A percentile compares a stretch with the other conserved stretches of the same genome.
These are phyloP conservation scores for Peromyscus nudipes DNA, from an alignment of 2,797 vertebrate species.

Conservation along the genomic window DNA sequence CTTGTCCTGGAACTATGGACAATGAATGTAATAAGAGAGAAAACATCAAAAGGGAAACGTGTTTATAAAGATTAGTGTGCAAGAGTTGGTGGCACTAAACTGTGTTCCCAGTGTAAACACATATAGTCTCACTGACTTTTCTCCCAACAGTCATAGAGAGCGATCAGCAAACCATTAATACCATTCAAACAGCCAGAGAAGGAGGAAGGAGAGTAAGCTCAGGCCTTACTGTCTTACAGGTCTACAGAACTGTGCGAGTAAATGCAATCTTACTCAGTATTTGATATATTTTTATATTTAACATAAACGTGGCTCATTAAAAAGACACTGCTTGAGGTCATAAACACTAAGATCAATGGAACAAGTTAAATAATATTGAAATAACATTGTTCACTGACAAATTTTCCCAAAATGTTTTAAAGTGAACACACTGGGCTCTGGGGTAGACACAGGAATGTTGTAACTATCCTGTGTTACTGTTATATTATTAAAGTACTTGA, in stretches of 20 bases:
- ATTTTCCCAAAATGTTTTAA: not conserved
- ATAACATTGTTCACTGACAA: not conserved
- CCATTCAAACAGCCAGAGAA: not conserved
- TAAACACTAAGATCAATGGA: constrained; percentile 29
- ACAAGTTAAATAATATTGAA: constrained; percentile 12
- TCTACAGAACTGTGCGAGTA: not conserved
- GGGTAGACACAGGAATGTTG: not conserved
- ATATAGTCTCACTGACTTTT: not conserved
- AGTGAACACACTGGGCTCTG: not conserved
- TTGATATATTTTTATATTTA: not conserved
- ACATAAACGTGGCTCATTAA: not conserved
- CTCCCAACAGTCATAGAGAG: not conserved
- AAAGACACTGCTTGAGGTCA: not conserved
- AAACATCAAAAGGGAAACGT: not conserved
- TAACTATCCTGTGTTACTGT: not conserved
- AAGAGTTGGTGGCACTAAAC: not conserved
- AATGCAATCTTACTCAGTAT: not conserved
- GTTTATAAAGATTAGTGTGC: not conserved
- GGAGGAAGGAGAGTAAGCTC: fast-evolving
- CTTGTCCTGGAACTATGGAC: constrained; percentile 32
- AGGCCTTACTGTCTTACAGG: not conserved
- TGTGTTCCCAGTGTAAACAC: not conserved
- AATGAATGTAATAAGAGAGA: constrained; percentile 41
- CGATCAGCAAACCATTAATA: not conserved
- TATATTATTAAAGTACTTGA: not conserved